phyloP scores from a whole-genome alignment of 2,113 vertebrate genomes.

The Dolichallabes microphthalmus region DNA sequence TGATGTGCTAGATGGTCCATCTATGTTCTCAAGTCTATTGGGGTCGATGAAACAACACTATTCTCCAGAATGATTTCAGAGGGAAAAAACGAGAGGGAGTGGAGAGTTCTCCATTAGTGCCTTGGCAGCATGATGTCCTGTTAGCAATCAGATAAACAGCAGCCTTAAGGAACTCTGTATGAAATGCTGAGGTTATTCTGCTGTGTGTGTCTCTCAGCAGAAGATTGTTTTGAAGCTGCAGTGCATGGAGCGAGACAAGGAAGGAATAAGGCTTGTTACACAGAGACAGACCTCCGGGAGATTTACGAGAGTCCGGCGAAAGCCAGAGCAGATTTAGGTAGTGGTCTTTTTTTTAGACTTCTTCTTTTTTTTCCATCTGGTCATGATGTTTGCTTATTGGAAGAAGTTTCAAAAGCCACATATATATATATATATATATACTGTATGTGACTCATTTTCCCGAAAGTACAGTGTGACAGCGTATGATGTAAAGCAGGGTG shows the following conservation, averaged over 20 bases:
- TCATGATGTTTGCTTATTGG: neutral
- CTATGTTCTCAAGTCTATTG: neutral
- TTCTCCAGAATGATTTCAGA: neutral
- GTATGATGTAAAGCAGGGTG: conserved; percentile 17
- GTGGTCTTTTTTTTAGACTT: conserved; percentile 52
- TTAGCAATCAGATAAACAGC: conserved; percentile 1
- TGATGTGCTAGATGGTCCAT: neutral
- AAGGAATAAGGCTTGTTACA: neutral
- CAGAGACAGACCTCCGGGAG: neutral
- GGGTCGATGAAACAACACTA: neutral
- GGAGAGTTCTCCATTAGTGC: conserved; percentile 13
- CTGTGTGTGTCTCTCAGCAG: conserved; percentile 15
- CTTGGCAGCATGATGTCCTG: neutral
- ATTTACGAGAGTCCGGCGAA: neutral
- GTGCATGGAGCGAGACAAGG: too few relatives aligned
- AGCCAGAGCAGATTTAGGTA: conserved; percentile 59
- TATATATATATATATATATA: too few relatives aligned
- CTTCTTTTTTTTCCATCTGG: neutral
- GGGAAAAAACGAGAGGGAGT: neutral
- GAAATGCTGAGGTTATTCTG: neutral
- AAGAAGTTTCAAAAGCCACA: neutral
- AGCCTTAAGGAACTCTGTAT: neutral
- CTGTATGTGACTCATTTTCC: neutral
- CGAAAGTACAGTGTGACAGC: neutral
- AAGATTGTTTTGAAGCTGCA: neutral